Evolutionary conservation across 92 coral and sea anemone genomes (phyloP).

Genomic region (Paragorgia papillata): DNA sequence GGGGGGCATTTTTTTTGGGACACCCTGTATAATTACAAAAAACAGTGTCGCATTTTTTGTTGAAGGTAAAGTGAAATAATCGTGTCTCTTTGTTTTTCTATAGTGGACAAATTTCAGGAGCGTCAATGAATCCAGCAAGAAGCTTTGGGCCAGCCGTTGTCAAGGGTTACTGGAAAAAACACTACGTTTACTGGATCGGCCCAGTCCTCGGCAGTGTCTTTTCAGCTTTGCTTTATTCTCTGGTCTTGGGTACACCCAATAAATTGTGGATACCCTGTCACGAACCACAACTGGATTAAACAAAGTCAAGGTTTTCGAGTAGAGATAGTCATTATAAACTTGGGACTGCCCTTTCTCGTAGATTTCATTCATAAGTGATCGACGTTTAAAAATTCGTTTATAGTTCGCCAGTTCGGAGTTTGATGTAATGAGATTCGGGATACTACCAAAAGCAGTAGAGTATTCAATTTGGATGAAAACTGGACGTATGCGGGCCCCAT

Average conservation of each 20-base stretch:
- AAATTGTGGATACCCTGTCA: constrained; percentile 17
- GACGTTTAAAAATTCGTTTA: too few species aligned
- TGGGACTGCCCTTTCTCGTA: too few species aligned
- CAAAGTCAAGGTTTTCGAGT: background rate
- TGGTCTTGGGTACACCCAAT: constrained; percentile 35
- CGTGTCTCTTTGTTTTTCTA: background rate
- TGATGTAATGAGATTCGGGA: too few species aligned
- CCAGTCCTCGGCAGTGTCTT: constrained; percentile 36
- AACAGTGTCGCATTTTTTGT: background rate
- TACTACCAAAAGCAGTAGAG: too few species aligned
- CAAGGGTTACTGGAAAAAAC: constrained; percentile 20
- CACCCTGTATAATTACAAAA: too few species aligned
- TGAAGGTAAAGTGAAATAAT: background rate
- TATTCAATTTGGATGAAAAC: too few species aligned
- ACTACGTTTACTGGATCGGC: constrained; percentile 41
- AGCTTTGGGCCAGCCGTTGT: constrained; percentile 42
- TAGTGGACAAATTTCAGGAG: constrained; percentile 36
- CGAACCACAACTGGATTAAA: background rate
- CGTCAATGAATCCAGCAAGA: constrained; percentile 38
- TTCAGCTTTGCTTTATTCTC: constrained; percentile 13
- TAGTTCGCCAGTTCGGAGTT: too few species aligned
- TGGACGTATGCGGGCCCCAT: too few species aligned
- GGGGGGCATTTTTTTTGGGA: too few species aligned
- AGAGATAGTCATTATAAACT: background rate
- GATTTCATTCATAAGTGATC: too few species aligned